phyloP scores from a whole-genome alignment of 2,888 invertebrate species.

The Polietes domitor region DNA sequence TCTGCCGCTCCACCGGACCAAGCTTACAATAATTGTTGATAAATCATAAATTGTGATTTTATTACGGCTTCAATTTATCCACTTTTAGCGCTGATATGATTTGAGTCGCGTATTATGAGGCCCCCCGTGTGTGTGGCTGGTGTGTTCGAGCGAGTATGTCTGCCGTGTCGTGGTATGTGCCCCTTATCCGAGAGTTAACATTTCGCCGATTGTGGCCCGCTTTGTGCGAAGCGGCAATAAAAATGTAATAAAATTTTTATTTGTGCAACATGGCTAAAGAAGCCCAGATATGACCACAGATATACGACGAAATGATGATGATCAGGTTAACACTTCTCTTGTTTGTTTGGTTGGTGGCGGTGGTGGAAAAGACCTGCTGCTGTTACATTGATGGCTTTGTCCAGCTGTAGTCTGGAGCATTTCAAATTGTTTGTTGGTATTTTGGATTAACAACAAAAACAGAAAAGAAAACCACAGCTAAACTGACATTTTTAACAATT shows the following conservation, averaged over 20 bases:
- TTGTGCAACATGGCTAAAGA: constrained; percentile 17
- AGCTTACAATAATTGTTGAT: constrained; percentile 23
- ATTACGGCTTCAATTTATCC: constrained; percentile 11
- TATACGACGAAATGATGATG: constrained; percentile 9
- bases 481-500: constrained; percentile 28
- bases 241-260: constrained; percentile 29
- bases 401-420: constrained; percentile 5
- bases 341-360: too few relatives aligned
- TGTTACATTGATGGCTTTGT: constrained; percentile 1
- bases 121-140: background rate
- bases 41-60: constrained; percentile 27
- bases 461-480: background rate
- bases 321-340: constrained; percentile 24
- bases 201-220: constrained; percentile 17
- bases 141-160: too few relatives aligned
- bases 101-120: background rate
- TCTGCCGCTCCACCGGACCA: background rate
- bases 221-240: constrained; percentile 19
- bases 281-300: background rate
- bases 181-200: constrained; percentile 8
- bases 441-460: background rate
- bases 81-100: constrained; percentile 7
- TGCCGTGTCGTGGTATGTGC: background rate
- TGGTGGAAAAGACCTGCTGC: constrained; percentile 16
- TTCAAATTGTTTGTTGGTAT: constrained; percentile 1